These are phyloP conservation scores for Epinephelus moara DNA, from an alignment of 2,113 vertebrate species.

Conservation along the genomic window DNA sequence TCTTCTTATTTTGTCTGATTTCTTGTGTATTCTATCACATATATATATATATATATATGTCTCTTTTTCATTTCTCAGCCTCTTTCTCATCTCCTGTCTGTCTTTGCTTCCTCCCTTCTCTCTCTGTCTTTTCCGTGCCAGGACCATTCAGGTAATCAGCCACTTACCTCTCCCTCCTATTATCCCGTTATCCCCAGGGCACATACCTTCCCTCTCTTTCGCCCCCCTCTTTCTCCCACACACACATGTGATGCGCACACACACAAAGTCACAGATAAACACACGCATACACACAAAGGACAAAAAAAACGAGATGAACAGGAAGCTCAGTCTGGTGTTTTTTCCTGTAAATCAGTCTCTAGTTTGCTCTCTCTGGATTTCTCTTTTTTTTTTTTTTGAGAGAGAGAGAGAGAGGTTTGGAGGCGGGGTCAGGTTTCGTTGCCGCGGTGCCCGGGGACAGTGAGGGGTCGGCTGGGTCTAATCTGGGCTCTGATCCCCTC, in stretches of 20 bases:
- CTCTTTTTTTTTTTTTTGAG: not conserved
- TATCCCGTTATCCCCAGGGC: conserved; percentile 65
- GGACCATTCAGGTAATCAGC: conserved; percentile 79
- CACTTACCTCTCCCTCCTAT: conserved; percentile 72
- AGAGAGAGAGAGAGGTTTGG: not conserved
- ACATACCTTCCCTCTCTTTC: conserved; percentile 58
- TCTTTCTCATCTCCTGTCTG: not conserved
- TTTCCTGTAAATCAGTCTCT: conserved; percentile 68
- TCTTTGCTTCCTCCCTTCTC: not conserved
- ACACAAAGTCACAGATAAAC: conserved; percentile 25
- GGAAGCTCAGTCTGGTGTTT: conserved; percentile 34
- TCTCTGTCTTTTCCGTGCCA: conserved; percentile 54
- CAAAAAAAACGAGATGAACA: not conserved
- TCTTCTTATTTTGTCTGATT: not conserved
- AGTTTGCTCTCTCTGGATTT: conserved; percentile 31
- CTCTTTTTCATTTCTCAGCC: not conserved
- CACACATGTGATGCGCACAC: not conserved
- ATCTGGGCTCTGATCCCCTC: conserved; percentile 85
- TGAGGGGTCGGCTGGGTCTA: conserved; percentile 83
- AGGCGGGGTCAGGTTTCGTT: conserved; percentile 75
- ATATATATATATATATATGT: not conserved
- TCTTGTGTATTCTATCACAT: conserved; percentile 9
- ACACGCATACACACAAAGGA: conserved; percentile 11
- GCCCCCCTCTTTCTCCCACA: not conserved
- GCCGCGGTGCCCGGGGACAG: conserved; percentile 76